Evolutionary conservation across 2,113 vertebrate species (phyloP).

Genomic region (Strigops habroptila): DNA sequence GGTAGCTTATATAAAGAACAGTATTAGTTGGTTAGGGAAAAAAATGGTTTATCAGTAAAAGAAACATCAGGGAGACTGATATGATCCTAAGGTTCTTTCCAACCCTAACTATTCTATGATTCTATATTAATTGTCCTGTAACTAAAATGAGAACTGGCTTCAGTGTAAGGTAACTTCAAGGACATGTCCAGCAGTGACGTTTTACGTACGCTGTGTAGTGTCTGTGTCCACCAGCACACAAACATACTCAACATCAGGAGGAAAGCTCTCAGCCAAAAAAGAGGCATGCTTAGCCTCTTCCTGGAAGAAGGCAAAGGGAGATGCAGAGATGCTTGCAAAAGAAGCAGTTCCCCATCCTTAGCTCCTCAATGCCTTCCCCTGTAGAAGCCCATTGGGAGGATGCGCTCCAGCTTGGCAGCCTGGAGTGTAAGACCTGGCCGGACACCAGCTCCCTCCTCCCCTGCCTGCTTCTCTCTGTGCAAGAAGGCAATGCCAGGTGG

Average conservation of each 20-base stretch:
- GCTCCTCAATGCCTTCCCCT: not conserved
- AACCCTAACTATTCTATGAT: not conserved
- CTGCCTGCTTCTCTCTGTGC: not conserved
- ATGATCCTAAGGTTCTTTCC: not conserved
- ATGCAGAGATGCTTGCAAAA: not conserved
- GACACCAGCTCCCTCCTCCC: not conserved
- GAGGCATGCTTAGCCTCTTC: not conserved
- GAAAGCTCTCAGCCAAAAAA: not conserved
- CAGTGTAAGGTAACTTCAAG: not conserved
- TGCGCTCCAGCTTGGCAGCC: not conserved
- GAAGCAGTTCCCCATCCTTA: not conserved
- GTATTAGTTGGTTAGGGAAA: not conserved
- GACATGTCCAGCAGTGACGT: fast-evolving
- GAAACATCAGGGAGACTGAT: not conserved
- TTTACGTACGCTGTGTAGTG: fast-evolving
- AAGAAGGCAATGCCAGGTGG: not conserved
- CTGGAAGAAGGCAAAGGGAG: not conserved
- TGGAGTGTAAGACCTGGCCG: not conserved
- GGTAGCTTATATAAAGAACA: not conserved
- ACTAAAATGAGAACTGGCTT: not conserved
- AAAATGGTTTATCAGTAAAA: not conserved
- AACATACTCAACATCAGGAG: not conserved
- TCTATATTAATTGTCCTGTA: not conserved
- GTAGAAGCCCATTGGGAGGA: not conserved
- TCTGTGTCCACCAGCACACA: not conserved